These are phyloP conservation scores for Brevimyrus niger DNA, from an alignment of 2,113 vertebrate species.

Conservation along the genomic window DNA sequence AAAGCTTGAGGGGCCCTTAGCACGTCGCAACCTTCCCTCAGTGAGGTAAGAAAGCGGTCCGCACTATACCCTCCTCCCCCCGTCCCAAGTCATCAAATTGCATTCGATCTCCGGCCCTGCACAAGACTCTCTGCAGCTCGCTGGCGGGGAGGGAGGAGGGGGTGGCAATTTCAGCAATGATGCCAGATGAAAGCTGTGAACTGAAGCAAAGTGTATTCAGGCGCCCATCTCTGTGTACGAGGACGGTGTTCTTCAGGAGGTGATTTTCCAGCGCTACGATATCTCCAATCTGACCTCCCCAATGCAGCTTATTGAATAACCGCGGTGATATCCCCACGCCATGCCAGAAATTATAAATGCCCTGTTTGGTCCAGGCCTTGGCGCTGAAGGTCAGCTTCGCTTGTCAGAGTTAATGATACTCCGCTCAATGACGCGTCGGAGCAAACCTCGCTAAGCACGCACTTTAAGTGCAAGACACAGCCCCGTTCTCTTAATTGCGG, in stretches of 20 bases:
- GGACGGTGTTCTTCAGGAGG: not conserved
- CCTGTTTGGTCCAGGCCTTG: not conserved
- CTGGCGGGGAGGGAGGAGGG: not conserved
- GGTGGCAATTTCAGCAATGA: not conserved
- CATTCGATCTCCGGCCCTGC: not conserved
- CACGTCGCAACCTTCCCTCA: not conserved
- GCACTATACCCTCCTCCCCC: not conserved
- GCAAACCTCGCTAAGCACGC: not conserved
- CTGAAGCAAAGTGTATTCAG: not conserved
- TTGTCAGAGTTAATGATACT: conserved; percentile 9
- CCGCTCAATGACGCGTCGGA: not conserved
- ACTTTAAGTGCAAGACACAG: not conserved
- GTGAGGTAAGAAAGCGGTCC: not conserved
- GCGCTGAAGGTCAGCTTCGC: conserved; percentile 5
- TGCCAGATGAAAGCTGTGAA: not conserved
- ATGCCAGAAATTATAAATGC: not conserved
- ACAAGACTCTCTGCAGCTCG: not conserved
- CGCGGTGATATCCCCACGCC: not conserved
- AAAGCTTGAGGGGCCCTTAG: not conserved
- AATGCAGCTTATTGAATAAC: not conserved
- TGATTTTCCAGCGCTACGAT: not conserved
- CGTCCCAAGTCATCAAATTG: not conserved
- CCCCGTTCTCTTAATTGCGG: not conserved
- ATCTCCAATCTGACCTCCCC: conserved; percentile 1
- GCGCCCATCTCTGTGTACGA: not conserved